These are phyloP conservation scores for Ara ararauna DNA, from an alignment of 2,797 vertebrate genomes.

Conservation along the genomic window DNA sequence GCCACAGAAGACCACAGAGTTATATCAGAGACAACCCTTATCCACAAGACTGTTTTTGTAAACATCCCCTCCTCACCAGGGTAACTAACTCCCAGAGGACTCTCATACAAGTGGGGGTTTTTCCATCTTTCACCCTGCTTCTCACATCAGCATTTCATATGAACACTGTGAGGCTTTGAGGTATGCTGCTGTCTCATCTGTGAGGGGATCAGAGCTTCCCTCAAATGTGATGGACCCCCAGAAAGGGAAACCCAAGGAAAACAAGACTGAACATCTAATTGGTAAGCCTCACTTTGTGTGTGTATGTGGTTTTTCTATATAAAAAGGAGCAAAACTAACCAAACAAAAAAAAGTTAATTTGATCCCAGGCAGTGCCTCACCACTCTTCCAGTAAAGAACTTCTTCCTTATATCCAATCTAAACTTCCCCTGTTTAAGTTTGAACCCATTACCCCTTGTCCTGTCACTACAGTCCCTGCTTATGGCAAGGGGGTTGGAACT, in stretches of 20 bases:
- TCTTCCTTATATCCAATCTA: no score
- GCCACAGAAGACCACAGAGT: not conserved
- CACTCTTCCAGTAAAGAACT: no score
- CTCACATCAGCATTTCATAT: not conserved
- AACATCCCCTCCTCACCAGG: slow-evolving; percentile 30
- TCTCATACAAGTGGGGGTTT: not conserved
- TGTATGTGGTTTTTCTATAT: not conserved
- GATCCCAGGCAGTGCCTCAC: not conserved
- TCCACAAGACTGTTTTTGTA: not conserved
- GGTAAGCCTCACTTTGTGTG: slow-evolving; percentile 71
- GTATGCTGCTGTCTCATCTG: not conserved
- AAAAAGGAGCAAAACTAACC: not conserved
- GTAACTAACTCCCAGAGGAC: slow-evolving; percentile 10
- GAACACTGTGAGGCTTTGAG: not conserved
- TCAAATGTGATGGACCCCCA: slow-evolving; percentile 53
- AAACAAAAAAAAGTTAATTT: not conserved
- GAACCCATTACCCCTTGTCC: no score
- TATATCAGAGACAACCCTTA: not conserved
- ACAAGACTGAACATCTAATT: slow-evolving; percentile 76
- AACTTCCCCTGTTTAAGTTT: no score
- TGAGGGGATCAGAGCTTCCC: not conserved
- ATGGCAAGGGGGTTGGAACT: no score
- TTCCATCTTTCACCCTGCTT: not conserved
- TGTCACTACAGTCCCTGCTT: no score
- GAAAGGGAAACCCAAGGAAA: slow-evolving; percentile 43